These are phyloP conservation scores for Ctenochaetus hawaiiensis DNA, from an alignment of 2,797 vertebrate genomes.

Conservation along the genomic window DNA sequence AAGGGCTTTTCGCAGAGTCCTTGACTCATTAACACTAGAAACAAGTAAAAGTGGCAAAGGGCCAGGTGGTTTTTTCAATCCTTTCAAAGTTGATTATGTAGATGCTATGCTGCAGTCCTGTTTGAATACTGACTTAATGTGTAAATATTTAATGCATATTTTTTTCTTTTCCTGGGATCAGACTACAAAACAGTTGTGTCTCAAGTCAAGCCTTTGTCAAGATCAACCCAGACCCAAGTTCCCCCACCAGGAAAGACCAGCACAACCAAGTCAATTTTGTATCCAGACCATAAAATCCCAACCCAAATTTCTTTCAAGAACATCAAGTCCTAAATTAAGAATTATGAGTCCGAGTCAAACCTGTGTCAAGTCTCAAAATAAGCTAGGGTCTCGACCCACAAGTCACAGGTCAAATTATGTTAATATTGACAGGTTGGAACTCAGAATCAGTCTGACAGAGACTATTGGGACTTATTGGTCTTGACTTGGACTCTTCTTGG, in stretches of 20 bases:
- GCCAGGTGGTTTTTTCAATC: background rate
- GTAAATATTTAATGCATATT: background rate
- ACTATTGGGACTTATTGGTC: too few species aligned
- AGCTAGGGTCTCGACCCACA: too few species aligned
- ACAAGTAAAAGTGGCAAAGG: conserved; percentile 28
- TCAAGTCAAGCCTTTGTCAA: background rate
- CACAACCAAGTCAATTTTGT: background rate
- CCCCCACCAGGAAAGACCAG: too few species aligned
- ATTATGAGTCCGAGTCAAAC: too few species aligned
- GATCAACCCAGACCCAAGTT: too few species aligned
- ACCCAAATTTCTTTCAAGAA: background rate
- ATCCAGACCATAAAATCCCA: background rate
- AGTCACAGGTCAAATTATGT: too few species aligned
- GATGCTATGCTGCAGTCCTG: background rate
- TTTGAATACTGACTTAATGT: conserved; percentile 20
- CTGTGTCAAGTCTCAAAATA: too few species aligned
- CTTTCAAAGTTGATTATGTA: conserved; percentile 9
- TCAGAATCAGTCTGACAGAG: too few species aligned
- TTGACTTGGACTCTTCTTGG: too few species aligned
- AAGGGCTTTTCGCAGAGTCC: conserved; percentile 27
- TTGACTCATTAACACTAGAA: conserved; percentile 47
- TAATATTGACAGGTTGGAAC: too few species aligned
- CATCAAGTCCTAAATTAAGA: background rate
- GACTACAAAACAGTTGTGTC: background rate
- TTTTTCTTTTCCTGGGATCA: conserved; percentile 6